Evolutionary conservation across 2,113 vertebrate genomes (phyloP), one percentile per base, ranked within the genome.

Genomic region (Chaetodon auriga): DNA sequence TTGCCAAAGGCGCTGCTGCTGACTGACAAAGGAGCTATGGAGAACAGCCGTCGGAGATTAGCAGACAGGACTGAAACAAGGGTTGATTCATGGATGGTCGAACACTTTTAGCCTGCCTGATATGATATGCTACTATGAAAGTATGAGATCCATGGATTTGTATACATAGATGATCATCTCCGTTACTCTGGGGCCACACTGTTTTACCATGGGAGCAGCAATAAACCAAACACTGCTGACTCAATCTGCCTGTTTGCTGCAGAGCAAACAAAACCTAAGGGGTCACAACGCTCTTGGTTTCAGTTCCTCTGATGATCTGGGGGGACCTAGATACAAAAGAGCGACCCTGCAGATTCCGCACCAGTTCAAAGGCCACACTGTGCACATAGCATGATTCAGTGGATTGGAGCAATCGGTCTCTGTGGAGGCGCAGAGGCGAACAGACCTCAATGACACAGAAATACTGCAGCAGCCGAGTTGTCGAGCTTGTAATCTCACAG

Each of bases 351-450:
- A 11, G 83, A 82, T 80, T 70, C 63, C 65, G 73, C 74, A 9
- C 61, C 65, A 45, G 65, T 72, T 90, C 83, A 87, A 92, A 90
- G 71, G 70, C 54, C 69, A 78, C 9, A 19, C 36, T 82, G 58
- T 74, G 69, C 66, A 75, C 81, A 53, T 19, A 41, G 16, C 23
- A 70, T 1, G 55, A 68, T 35, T 85, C 68, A 53, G 35, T 49
- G 73, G 70, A 64, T 66, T n/a, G 16, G 41, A 62, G 43, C 61
- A 48, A 72, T 68, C 65, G 43, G 48, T 62, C 38, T 58, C 11
- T 78, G 68, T 62, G 61, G 61, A 5, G 64, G 49, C 1, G n/a
- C 54, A 35, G 18, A 73, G n/a, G 75, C 58, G 73, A 78, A 75
- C 61, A 35, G 64, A 77, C 57, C 7, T 65, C 81, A 51, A 18